Base-by-base conservation (phyloP, 1,140 invertebrate genomes). In the Drosophila tropicalis region DNA sequence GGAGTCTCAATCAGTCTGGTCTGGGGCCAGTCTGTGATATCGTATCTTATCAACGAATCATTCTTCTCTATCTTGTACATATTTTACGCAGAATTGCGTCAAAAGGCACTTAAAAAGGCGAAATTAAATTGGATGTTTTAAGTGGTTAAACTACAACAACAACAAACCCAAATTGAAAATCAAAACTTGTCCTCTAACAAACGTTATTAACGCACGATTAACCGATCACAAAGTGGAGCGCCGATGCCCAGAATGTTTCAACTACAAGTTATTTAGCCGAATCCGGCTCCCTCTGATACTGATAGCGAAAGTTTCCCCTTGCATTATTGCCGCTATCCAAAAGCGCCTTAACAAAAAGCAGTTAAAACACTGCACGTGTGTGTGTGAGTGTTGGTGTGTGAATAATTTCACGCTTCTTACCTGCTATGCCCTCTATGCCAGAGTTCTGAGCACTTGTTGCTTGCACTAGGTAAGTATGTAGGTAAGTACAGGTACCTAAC, bases 351-450 rank as follows among this genome's bases (percentile, higher is more conserved):
- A 39, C 36, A 13, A 12, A 29, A 55, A 39, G 55, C 55, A 40
- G 32, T 66, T 25, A 29, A 29, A 5, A 15, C 6, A 17, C 9
- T 32, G 58, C 34, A 3, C 1, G 40, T 15, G 22, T 6, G 15
- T 15, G 13, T 62, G 12, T 34, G 19, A 25, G 22, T 36, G 25
- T 62, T 22, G 17, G 40, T 64, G 73, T 71, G 71, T 71, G 71
- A 76, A 76, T 76, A 76, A 76, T 76, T 76, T 76, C 73, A 76
- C 73, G 73, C 73, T 76, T 70, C 58, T 79, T 81, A 72, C 72
- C 58, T 76, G 78, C 47, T 39, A 39, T 67, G 65, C 39, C 10
- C 19, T 39, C 7, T 47, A 19, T 29, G 29, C 40, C 44, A 39
- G 41, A 39, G 63, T 61, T 54, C 44, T 66, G 68, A 62, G 63